These are phyloP conservation scores for Phyllotreta cruciferae DNA, from an alignment of 2,888 invertebrate species.

Conservation along the genomic window DNA sequence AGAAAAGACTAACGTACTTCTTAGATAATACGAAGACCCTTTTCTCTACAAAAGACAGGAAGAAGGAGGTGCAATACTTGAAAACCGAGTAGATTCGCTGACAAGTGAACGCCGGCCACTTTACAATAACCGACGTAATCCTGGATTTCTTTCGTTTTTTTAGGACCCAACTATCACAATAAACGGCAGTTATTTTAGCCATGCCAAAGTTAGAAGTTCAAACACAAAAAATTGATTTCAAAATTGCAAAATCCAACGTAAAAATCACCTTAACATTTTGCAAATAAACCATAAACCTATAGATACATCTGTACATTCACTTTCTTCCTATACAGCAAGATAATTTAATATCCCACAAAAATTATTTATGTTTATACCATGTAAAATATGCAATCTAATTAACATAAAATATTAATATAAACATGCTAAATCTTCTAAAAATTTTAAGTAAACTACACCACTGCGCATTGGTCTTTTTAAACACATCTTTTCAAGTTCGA, in stretches of 20 bases:
- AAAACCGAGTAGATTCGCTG: slow-evolving; percentile 49
- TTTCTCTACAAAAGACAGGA: slow-evolving; percentile 52
- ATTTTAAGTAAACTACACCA: not conserved
- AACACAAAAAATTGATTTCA: not conserved
- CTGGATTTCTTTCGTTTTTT: slow-evolving; percentile 4
- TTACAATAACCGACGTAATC: slow-evolving; percentile 10
- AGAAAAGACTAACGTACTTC: slow-evolving; percentile 52
- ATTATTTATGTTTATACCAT: too few relatives aligned
- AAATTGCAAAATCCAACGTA: too few relatives aligned
- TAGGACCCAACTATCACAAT: not conserved
- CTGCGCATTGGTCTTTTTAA: slow-evolving; percentile 15
- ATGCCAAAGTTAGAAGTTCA: slow-evolving; percentile 13
- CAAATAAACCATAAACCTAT: too few relatives aligned
- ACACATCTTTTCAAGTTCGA: slow-evolving; percentile 8
- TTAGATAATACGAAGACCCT: slow-evolving; percentile 31
- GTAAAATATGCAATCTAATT: not conserved
- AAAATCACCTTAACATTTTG: too few relatives aligned
- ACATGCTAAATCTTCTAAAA: not conserved
- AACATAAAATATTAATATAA: not conserved
- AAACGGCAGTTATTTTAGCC: slow-evolving; percentile 20
- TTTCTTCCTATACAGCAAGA: too few relatives aligned
- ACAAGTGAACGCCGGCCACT: slow-evolving; percentile 52
- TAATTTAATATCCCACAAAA: too few relatives aligned
- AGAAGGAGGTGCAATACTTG: slow-evolving; percentile 52
- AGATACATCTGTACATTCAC: too few relatives aligned